Conservation (phyloP, 2,797 vertebrate genomes). For the Chaenodraco wilsoni region DNA sequence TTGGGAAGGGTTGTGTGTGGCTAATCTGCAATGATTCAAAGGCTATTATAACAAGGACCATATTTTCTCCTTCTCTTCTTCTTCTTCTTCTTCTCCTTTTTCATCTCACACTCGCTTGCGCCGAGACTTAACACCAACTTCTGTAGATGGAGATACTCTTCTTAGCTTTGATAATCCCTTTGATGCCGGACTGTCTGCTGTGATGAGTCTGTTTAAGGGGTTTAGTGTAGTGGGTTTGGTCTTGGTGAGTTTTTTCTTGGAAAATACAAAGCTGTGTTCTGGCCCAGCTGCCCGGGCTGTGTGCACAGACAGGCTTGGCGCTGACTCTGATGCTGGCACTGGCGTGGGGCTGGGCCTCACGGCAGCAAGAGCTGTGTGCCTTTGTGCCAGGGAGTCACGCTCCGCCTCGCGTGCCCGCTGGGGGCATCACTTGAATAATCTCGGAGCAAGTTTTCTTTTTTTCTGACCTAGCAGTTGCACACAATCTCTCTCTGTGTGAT, state of each 20-base stretch:
- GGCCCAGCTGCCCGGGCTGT: slow-evolving; percentile 57
- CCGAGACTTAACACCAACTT: slow-evolving; percentile 60
- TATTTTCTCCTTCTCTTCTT: slow-evolving; percentile 55
- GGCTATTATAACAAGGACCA: slow-evolving; percentile 67
- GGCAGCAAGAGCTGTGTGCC: slow-evolving; percentile 62
- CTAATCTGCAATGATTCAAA: slow-evolving; percentile 78
- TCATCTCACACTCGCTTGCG: slow-evolving; percentile 51
- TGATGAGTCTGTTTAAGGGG: slow-evolving; percentile 77
- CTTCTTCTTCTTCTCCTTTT: slow-evolving; percentile 41
- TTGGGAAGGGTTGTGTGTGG: slow-evolving; percentile 74
- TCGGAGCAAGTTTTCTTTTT: slow-evolving; percentile 39
- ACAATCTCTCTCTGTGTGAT: slow-evolving; percentile 69
- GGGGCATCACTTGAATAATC: slow-evolving; percentile 68
- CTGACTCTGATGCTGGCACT: slow-evolving; percentile 54
- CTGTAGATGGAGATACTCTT: slow-evolving; percentile 53
- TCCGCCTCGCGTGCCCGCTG: slow-evolving; percentile 65
- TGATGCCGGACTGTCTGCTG: slow-evolving; percentile 72
- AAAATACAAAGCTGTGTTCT: slow-evolving; percentile 70
- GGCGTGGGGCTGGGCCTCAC: slow-evolving; percentile 62
- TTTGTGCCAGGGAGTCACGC: slow-evolving; percentile 77
- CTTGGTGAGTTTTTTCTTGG: slow-evolving; percentile 55
- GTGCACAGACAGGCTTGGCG: slow-evolving; percentile 64
- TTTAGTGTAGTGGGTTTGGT: slow-evolving; percentile 71
- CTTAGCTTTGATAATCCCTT: slow-evolving; percentile 72
- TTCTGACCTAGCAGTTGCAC: slow-evolving; percentile 57